Evolutionary conservation across 2,113 vertebrate species (phyloP).

Genomic region (Charadrius vociferus): DNA sequence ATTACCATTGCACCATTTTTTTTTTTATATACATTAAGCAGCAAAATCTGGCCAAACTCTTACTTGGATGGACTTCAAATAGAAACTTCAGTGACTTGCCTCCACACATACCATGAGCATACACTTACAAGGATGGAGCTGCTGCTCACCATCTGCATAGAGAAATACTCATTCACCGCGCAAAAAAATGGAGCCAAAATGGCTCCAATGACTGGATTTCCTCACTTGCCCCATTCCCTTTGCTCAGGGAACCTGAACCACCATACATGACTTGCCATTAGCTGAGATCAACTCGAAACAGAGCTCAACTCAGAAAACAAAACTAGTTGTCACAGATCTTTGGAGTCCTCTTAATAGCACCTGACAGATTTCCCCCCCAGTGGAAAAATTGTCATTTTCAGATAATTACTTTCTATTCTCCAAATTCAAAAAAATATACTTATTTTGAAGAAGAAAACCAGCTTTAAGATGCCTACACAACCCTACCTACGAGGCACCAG

Average conservation of each 20-base stretch:
- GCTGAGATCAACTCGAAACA: not conserved
- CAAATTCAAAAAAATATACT: not conserved
- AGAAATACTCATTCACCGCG: rapidly evolving
- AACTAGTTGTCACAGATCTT: not conserved
- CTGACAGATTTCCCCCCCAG: not conserved
- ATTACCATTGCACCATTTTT: not conserved
- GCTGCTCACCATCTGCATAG: not conserved
- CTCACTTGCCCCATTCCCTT: not conserved
- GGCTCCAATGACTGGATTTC: not conserved
- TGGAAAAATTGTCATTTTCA: not conserved
- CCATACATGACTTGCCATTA: rapidly evolving
- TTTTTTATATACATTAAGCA: not conserved
- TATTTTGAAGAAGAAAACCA: not conserved
- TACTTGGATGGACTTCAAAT: not conserved
- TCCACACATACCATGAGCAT: rapidly evolving
- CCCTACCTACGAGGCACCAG: not conserved
- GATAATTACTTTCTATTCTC: not conserved
- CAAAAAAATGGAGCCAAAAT: not conserved
- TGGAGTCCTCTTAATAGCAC: not conserved
- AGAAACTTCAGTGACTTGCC: not conserved
- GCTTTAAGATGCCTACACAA: not conserved
- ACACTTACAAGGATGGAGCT: not conserved
- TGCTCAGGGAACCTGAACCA: rapidly evolving
- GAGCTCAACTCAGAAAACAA: not conserved
- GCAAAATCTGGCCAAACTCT: not conserved